Base-by-base conservation (phyloP, 2,797 vertebrate species). In the Meda fulgida region DNA sequence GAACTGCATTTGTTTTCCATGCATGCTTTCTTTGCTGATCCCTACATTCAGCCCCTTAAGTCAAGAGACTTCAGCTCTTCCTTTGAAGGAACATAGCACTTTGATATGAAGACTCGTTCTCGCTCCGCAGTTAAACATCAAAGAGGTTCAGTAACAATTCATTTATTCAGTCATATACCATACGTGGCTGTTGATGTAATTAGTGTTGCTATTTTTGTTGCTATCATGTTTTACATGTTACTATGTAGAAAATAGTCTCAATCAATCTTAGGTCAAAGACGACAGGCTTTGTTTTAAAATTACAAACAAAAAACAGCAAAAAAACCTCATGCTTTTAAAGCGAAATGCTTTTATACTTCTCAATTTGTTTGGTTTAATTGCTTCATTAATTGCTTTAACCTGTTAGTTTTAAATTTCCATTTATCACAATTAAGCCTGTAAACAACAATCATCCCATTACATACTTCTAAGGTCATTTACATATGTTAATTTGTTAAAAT, bases 171-270 rank as follows among this genome's bases (percentile, higher is more conserved):
- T 93, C 88, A 48, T 36, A 79, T 72, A 51, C 43, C 23, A 36
- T 71, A 89, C 89, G 89, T 92, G 92, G 89, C 89, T 83, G 26
- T 80, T 71, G 84, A 88, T 93, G 84, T 93, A 93, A 93, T 93
- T 92, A 92, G 81, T 71, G 60, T 55, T 87, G 83, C 70, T 80
- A 72, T 69, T 88, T 92, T 89, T 87, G 73, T 87, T 31, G 31
- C 31, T 31, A 31, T 31, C 31, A 31, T 31, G 87, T 81, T 89
- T 89, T 92, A 91, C 89, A 48, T 81, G n/a, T 29, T 48, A 48
- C 63, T 55, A 18, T 43, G 36, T 29, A 26, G 43, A 71, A 87
- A 70, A 58, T 29, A 40, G 71, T 81, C 38, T 53, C 11, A 38
- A 53, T 80, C 84, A 84, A 51, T 55, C 69, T 76, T 26, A 71